Base-by-base conservation (phyloP, 1,140 invertebrate genomes). In the Pseudomyrmex sp. region DNA sequence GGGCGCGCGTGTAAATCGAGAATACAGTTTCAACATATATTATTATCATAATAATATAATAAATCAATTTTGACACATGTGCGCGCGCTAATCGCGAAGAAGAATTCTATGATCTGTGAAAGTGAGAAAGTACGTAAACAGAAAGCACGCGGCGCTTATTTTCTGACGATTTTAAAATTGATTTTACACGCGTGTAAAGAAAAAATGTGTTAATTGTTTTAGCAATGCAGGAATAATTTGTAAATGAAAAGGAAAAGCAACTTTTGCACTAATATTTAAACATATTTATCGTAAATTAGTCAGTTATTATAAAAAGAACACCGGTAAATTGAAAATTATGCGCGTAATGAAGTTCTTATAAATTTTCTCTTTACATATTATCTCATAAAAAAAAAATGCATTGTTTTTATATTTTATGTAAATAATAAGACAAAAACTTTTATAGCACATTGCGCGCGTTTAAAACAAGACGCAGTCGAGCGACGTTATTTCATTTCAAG, bases 401-500 rank as follows among this genome's bases (percentile, higher is more conserved):
- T 35, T 7, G 35, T 5, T 23, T 56, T 7, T 58, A 9, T 23
- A 79, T 58, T 18, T 58, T 58, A 48, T 48, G 44, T 23, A 46
- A 79, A 70, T 70, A 18, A 46, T 10, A 35, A 44, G 10, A 23
- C 20, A 26, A 48, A 69, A 56, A n/a, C 35, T 3, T 0, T 50
- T 58, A 20, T n/a, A 46, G 35, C 3, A 68, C 56, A 58, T 50
- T 48, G 26, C 18, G 50, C 35, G 63, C n/a, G 54, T 52, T 13
- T n/a, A 26, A 5, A 58, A 58, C n/a, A 79, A 79, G 76, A 70
- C 23, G 76, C 44, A 23, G 18, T 76, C 74, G 52, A 20, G 48
- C 20, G 72, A 62, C 52, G 44, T 13, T 58, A 13, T 62, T 23
- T 70, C 52, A 75, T 70, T 18, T 69, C 58, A 58, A 56, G 5